Conservation (phyloP, 2,797 vertebrate genomes). For the Telmatherina bonti region DNA sequence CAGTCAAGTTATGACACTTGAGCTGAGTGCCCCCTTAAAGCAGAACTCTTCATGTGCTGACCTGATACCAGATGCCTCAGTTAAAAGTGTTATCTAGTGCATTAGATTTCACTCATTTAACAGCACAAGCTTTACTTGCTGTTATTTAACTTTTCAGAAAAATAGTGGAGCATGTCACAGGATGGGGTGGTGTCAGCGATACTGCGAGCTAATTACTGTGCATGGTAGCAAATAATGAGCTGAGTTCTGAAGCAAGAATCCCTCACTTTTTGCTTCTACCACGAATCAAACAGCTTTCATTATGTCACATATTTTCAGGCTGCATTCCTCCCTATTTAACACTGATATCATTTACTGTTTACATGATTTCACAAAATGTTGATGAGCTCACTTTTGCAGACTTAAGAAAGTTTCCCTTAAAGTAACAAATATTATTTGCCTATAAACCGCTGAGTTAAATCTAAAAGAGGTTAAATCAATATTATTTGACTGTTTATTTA, state of each 20-base stretch:
- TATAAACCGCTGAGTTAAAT: no score
- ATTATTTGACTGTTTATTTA: no score
- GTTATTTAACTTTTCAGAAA: background rate
- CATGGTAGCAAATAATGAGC: background rate
- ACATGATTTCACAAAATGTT: no score
- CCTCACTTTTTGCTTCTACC: no score
- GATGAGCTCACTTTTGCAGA: no score
- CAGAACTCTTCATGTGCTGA: background rate
- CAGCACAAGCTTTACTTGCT: background rate
- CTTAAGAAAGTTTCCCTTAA: no score
- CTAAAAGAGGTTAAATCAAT: no score
- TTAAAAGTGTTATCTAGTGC: background rate
- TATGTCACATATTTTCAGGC: no score
- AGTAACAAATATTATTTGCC: no score
- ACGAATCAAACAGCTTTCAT: no score
- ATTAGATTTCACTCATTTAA: background rate
- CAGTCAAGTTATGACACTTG: background rate
- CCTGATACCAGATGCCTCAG: background rate
- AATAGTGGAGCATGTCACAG: background rate
- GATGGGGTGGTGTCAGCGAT: background rate
- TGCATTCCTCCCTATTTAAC: no score
- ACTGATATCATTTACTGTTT: no score
- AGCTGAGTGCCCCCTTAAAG: slow-evolving; percentile 12
- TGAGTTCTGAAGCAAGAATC: background rate
- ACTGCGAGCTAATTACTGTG: background rate